Conservation (phyloP, 1,140 invertebrate genomes). For the Hirudo medicinalis region DNA sequence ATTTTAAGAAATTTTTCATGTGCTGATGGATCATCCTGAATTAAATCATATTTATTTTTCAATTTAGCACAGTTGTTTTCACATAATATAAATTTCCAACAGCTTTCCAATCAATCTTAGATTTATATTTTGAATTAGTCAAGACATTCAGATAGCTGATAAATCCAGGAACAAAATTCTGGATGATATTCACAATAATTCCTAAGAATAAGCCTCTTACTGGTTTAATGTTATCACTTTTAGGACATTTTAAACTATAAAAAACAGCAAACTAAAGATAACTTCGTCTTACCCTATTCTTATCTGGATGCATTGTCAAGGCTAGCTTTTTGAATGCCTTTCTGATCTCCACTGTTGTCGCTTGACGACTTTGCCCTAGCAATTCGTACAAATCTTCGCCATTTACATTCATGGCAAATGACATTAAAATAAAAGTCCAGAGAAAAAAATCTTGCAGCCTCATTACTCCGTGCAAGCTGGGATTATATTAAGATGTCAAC, state of each 20-base stretch:
- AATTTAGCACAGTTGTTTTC: background rate
- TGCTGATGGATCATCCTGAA: conserved; percentile 54
- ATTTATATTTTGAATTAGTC: background rate
- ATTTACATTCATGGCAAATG: background rate
- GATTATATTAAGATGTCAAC: too few relatives aligned
- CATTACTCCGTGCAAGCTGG: too few relatives aligned
- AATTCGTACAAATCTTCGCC: conserved; percentile 53
- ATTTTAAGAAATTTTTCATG: conserved; percentile 63
- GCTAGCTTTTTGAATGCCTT: conserved; percentile 69
- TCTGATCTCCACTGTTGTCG: conserved; percentile 58
- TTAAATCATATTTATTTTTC: too few relatives aligned
- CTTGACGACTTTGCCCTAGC: conserved; percentile 55
- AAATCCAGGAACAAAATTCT: too few relatives aligned
- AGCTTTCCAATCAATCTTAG: background rate
- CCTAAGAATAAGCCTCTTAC: background rate
- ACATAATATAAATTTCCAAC: background rate
- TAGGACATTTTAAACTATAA: background rate
- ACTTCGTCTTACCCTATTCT: conserved; percentile 53
- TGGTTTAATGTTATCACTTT: background rate
- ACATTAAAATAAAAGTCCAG: background rate
- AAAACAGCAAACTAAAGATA: too few relatives aligned
- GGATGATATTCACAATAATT: background rate
- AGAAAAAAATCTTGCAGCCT: background rate
- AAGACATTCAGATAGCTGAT: background rate
- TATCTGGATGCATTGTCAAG: conserved; percentile 66